phyloP scores from a whole-genome alignment of 2,113 vertebrate species.

The Phylloscopus whistleri region DNA sequence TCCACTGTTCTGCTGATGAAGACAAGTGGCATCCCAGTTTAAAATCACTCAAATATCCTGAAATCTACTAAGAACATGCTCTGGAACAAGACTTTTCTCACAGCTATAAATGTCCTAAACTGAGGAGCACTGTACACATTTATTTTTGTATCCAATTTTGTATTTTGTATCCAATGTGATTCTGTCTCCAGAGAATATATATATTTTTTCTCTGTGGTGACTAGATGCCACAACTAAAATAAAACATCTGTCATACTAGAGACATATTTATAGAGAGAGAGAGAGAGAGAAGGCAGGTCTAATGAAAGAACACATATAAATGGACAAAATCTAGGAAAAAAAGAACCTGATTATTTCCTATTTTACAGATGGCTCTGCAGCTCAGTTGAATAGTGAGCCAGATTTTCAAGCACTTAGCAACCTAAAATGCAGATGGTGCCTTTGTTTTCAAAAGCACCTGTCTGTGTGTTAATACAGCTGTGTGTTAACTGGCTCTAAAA shows the following conservation, averaged over 20 bases:
- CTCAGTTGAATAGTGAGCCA: neutral
- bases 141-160: neutral
- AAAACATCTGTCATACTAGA: neutral
- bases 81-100: neutral
- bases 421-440: conserved; percentile 43
- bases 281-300: neutral
- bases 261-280: neutral
- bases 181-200: neutral
- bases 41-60: neutral
- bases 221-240: neutral
- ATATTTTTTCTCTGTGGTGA: neutral
- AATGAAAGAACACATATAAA: neutral
- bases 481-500: neutral
- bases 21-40: neutral
- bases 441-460: conserved; percentile 40
- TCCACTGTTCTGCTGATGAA: neutral
- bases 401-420: conserved; percentile 35
- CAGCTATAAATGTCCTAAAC: neutral
- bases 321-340: conserved; percentile 2
- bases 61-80: neutral
- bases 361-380: conserved; percentile 12
- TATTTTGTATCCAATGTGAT: neutral
- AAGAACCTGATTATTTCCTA: conserved; percentile 31
- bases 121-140: neutral
- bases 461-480: neutral